Evolutionary conservation across 1,140 invertebrate genomes (phyloP), one percentile per base, ranked within the genome.

Genomic region (Nixonia krombeini): DNA sequence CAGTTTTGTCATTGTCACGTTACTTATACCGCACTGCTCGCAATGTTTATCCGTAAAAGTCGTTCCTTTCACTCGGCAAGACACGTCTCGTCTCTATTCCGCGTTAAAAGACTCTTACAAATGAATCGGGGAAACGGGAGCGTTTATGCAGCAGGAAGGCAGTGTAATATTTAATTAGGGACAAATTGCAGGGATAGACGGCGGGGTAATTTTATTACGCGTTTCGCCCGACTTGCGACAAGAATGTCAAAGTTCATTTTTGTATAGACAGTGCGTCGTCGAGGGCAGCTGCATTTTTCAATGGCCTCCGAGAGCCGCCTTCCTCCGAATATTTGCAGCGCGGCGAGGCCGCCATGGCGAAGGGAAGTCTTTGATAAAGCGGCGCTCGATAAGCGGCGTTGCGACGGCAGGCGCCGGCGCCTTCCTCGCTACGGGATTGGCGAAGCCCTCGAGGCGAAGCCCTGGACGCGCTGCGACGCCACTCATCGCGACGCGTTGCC

Each of bases 371-470:
- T 78, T 74, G 74, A 79, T 80, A 76, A 68, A 45, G 74, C 72
- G 5, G 41, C 82, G 82, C 76, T 83, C 82, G 76, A 85, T 84
- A 83, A 56, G 78, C 77, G 69, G 61, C 65, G 70, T 63, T 70
- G 41, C 40, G 25, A 46, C 58, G 64, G 42, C 67, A 58, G 71
- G 82, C 81, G 83, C 82, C 79, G 78, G 78, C 76, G 77, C 59
- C 67, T 61, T 62, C 26, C 59, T 59, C 51, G 59, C 35, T 35
- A 28, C 47, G 35, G 52, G 41, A 75, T 70, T 75, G 70, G 70
- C 64, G 55, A 41, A 51, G 18, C 38, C 50, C 38, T 29, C 21
- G 33, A 35, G 35, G 41, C 21, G 31, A 62, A 46, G 46, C 61
- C 50, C 58, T 62, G 37, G 52, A 46, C 38, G 15, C 46, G 42